Evolutionary conservation across 2,888 invertebrate species (phyloP).

Genomic region (Rutpela maculata): DNA sequence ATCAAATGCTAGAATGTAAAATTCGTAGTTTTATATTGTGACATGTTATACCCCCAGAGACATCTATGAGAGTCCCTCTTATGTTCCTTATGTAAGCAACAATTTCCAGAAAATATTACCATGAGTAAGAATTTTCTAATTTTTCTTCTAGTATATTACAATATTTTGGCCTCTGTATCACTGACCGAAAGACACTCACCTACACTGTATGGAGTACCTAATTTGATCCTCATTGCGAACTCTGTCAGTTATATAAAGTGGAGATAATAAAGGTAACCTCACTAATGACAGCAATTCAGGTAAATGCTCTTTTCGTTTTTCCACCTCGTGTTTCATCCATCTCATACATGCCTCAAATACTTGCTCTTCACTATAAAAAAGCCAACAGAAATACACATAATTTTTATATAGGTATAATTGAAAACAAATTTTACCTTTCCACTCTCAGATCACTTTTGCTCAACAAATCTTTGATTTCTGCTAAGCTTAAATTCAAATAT

Average conservation of each 20-base stretch:
- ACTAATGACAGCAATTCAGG: slow-evolving; percentile 85
- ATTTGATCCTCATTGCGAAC: slow-evolving; percentile 88
- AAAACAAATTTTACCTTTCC: slow-evolving; percentile 68
- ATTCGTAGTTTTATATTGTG: too few species aligned
- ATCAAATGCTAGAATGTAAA: too few species aligned
- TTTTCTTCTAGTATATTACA: too few species aligned
- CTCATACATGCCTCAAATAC: slow-evolving; percentile 90
- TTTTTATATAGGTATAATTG: not conserved
- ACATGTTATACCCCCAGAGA: too few species aligned
- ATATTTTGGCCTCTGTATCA: too few species aligned
- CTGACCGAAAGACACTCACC: slow-evolving; percentile 71
- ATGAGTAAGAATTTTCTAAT: too few species aligned
- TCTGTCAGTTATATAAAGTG: slow-evolving; percentile 87
- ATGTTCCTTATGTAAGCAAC: too few species aligned
- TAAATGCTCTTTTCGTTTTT: slow-evolving; percentile 77
- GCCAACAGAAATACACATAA: not conserved
- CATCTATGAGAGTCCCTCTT: too few species aligned
- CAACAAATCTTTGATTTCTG: slow-evolving; percentile 82
- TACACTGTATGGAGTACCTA: slow-evolving; percentile 85
- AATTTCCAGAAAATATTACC: too few species aligned
- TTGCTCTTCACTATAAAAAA: slow-evolving; percentile 80
- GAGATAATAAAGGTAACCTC: slow-evolving; percentile 86
- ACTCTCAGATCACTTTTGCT: slow-evolving; percentile 87
- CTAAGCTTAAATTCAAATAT: slow-evolving; percentile 79
- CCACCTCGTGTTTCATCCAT: slow-evolving; percentile 83